Conservation (phyloP, 2,888 invertebrate genomes). For the Drosophila siamana region DNA sequence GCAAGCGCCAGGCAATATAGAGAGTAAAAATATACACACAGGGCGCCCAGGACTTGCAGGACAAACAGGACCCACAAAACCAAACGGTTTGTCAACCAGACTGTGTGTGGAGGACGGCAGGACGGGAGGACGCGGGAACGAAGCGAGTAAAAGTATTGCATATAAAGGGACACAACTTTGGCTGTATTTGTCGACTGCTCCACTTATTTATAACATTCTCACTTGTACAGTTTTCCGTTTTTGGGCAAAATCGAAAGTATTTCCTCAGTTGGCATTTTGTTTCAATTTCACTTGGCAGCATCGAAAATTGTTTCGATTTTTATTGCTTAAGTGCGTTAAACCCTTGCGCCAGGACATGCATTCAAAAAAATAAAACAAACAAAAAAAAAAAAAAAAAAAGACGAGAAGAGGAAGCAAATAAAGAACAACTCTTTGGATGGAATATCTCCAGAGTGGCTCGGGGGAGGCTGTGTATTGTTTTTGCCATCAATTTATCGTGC, state of each 20-base stretch:
- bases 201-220: constrained; percentile 79
- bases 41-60: constrained; percentile 14
- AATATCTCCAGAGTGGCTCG: neutral
- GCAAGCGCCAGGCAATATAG: constrained; percentile 44
- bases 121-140: no score
- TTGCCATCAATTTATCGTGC: constrained; percentile 73
- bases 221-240: constrained; percentile 63
- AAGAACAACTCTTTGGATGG: constrained; percentile 16
- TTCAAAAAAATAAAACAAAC: constrained; percentile 26
- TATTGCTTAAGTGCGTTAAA: constrained; percentile 81
- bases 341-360: constrained; percentile 70
- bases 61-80: constrained; percentile 39
- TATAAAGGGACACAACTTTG: constrained; percentile 57
- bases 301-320: constrained; percentile 80
- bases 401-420: constrained; percentile 4
- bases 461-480: constrained; percentile 50
- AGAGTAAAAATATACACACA: constrained; percentile 22
- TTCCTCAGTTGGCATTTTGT: constrained; percentile 67
- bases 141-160: constrained; percentile 57
- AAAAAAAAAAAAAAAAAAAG: neutral
- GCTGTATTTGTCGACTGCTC: constrained; percentile 43
- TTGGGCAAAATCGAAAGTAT: constrained; percentile 68
- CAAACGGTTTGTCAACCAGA: constrained; percentile 70
- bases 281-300: constrained; percentile 77
- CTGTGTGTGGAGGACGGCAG: neutral